These are phyloP conservation scores for Siniperca scherzeri DNA, from an alignment of 2,797 vertebrate genomes.

Conservation along the genomic window DNA sequence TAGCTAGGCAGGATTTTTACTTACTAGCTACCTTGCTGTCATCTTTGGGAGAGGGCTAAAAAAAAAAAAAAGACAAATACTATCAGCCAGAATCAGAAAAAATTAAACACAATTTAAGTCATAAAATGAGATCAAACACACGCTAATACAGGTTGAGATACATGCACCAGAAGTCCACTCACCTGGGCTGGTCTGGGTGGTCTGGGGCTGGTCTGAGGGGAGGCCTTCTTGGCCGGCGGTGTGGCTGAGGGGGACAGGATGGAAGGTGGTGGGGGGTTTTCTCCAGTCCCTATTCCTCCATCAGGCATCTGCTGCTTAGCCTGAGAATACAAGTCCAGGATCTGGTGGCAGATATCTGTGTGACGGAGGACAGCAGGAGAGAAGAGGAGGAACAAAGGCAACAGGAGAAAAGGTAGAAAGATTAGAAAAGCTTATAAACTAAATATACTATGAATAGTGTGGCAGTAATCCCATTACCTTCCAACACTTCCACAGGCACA, in stretches of 20 bases:
- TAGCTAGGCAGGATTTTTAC: neutral
- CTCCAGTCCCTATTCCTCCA: conserved; percentile 77
- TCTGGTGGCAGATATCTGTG: conserved; percentile 95
- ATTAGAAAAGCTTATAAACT: neutral
- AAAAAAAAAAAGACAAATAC: conserved; percentile 20
- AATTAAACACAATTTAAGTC: neutral
- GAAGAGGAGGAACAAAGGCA: neutral
- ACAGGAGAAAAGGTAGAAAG: neutral
- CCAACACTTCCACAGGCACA: conserved; percentile 93
- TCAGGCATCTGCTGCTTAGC: conserved; percentile 89
- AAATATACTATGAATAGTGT: no score
- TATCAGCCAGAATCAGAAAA: neutral
- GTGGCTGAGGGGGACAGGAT: conserved; percentile 62
- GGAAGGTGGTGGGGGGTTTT: conserved; percentile 36
- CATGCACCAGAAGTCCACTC: conserved; percentile 58
- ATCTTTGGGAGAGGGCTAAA: conserved; percentile 92
- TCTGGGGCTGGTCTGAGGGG: conserved; percentile 91
- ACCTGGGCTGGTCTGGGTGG: conserved; percentile 89
- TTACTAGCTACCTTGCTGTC: conserved; percentile 89
- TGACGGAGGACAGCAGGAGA: neutral
- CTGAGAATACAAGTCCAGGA: conserved; percentile 95
- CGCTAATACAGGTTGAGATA: neutral
- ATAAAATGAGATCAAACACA: neutral
- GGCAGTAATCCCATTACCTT: conserved; percentile 84
- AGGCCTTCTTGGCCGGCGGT: conserved; percentile 87